Base-by-base conservation (phyloP, 2,113 vertebrate genomes). In the Neopipo cinnamomea region DNA sequence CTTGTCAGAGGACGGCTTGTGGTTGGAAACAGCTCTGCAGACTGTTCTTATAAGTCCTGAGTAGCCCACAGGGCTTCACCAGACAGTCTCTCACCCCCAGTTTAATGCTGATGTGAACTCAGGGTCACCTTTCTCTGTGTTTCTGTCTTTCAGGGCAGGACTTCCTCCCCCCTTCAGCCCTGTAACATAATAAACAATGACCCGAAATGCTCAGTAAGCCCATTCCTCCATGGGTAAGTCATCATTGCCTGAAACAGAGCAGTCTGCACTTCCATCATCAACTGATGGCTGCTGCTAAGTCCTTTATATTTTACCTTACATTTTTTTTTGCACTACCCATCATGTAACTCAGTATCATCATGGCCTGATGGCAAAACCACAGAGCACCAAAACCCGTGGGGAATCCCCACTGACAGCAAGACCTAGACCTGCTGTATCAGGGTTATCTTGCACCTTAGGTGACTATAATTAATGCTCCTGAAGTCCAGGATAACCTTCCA, bases 131-230 rank as follows among this genome's bases (percentile, higher is more conserved):
- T 83, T 90, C 91, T 83, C 84, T 67, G 14, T 73, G 50, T 46
- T 91, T 67, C 89, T 94, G 53, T 85, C 78, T 66, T 66, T 76
- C 74, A 88, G 81, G n/a, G 85, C 85, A 94, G 62, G 67, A 58
- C 49, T 83, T 47, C 7, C 63, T 58, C 30, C 58, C 62, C 59
- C 37, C 30, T 74, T 85, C 62, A 94, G 39, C 52, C 55, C 47
- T 33, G 30, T 92, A 86, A 71, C 52, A 63, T 83, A 95, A 93
- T 75, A 74, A 93, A 82, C 46, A 92, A 59, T 94, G 87, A 77
- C 71, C 24, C 0, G 0, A 94, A 94, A 85, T 91, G 50, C 86
- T 90, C 82, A 47, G 12, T 37, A 62, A 89, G 49, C 58, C 89
- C 80, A 68, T 91, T 92, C 46, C 80, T 81, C 66, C 71, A 15